Conservation (phyloP, 2,113 vertebrate species). For the Isurus oxyrinchus region DNA sequence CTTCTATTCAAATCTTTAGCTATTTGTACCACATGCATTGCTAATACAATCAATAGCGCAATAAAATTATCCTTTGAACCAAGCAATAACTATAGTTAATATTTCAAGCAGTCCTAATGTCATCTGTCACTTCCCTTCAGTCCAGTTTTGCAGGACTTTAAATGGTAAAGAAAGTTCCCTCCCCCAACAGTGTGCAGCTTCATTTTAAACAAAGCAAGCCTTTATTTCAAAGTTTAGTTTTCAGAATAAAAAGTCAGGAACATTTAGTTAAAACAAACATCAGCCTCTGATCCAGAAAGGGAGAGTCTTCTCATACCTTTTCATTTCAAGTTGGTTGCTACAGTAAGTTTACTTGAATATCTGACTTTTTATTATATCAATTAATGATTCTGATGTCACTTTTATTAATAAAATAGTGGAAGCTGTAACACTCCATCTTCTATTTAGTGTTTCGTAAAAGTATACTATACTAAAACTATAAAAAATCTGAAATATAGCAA, state of each 20-base stretch:
- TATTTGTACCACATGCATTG: not conserved
- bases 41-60: not conserved
- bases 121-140: not conserved
- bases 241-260: constrained; percentile 34
- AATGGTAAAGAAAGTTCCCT: not conserved
- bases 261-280: constrained; percentile 36
- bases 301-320: constrained; percentile 26
- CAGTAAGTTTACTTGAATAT: constrained; percentile 29
- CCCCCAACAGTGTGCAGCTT: constrained; percentile 31
- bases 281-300: constrained; percentile 33
- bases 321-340: constrained; percentile 25
- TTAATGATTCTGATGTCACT: not conserved
- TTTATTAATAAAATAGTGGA: not conserved
- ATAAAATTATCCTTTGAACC: not conserved
- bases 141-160: not conserved
- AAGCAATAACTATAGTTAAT: not conserved
- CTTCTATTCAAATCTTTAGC: not conserved
- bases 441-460: not conserved
- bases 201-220: constrained; percentile 27
- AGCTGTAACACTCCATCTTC: not conserved
- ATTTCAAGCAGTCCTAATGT: not conserved
- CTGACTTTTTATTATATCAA: not conserved
- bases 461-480: not conserved
- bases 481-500: not conserved
- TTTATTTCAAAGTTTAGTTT: constrained; percentile 34